Percentiles rank a stretch among this genome's conserved stretches.
These are phyloP conservation scores for Rhabdomys dilectus DNA, from an alignment of 2,113 vertebrate genomes.

Conservation along the genomic window DNA sequence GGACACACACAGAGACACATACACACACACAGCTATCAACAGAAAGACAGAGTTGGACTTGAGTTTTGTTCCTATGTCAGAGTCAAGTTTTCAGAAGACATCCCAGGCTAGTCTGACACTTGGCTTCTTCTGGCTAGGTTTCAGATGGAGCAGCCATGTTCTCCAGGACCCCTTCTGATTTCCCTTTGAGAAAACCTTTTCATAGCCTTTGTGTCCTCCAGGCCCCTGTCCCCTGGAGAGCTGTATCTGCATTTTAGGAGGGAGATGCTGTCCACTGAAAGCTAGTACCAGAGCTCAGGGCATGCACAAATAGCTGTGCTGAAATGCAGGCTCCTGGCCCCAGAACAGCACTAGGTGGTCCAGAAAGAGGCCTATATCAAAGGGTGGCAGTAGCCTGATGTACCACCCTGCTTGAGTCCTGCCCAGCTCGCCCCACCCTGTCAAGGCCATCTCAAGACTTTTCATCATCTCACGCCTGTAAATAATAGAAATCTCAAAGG, in stretches of 20 bases:
- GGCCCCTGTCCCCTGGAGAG: no score
- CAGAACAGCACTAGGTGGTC: not conserved
- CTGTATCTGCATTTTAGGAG: not conserved
- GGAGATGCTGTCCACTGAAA: not conserved
- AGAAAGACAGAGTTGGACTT: not conserved
- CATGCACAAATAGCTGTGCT: not conserved
- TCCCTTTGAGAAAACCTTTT: not conserved
- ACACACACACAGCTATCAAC: not conserved
- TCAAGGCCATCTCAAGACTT: not conserved
- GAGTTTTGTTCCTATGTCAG: no score
- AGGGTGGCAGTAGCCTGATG: not conserved
- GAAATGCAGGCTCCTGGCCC: not conserved
- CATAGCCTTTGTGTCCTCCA: not conserved
- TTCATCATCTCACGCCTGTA: not conserved
- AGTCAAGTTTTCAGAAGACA: not conserved
- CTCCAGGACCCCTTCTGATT: not conserved
- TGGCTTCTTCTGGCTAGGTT: not conserved
- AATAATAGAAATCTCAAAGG: not conserved
- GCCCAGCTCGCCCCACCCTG: not conserved
- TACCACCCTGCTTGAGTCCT: not conserved
- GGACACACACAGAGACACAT: no score
- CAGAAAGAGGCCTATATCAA: not conserved
- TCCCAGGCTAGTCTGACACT: not conserved
- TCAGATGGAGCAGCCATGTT: not conserved
- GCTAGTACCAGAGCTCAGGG: not conserved